Conservation (phyloP, 2,113 vertebrate species). For the Chaetura pelagica region DNA sequence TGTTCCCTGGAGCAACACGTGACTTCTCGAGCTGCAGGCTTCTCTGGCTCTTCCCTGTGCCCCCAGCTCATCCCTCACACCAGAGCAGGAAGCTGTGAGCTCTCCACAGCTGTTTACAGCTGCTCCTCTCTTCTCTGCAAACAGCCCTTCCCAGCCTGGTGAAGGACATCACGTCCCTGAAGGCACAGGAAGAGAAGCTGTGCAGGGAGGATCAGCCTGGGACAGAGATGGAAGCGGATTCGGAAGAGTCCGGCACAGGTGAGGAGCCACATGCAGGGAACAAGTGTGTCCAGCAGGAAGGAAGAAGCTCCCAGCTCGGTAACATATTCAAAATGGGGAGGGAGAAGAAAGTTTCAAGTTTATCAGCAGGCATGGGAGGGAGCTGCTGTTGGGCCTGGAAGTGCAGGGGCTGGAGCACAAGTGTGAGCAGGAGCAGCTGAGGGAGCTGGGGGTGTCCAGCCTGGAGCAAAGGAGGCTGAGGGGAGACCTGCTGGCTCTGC, state of each 20-base stretch:
- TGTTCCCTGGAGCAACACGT: too few species aligned
- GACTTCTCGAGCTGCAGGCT: too few species aligned
- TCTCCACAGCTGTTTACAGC: too few species aligned
- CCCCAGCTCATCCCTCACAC: too few species aligned
- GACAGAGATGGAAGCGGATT: slow-evolving; percentile 3
- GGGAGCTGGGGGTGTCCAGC: too few species aligned
- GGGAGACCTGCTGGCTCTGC: too few species aligned
- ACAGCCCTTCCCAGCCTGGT: slow-evolving; percentile 69
- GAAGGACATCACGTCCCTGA: slow-evolving; percentile 63
- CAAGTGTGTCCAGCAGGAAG: accelerated
- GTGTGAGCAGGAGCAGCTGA: too few species aligned
- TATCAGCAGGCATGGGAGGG: too few species aligned
- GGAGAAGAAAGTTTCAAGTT: background rate
- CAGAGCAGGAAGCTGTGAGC: too few species aligned
- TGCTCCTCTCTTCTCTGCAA: background rate
- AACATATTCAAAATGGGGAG: accelerated
- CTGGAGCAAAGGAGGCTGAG: too few species aligned
- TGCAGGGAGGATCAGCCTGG: background rate
- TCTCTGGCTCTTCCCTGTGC: too few species aligned
- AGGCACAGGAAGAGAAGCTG: background rate
- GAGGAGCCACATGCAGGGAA: background rate
- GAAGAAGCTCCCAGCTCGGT: background rate
- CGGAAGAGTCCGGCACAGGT: background rate
- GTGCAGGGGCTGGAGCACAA: too few species aligned
- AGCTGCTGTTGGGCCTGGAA: background rate